Evolutionary conservation across 1,140 invertebrate genomes (phyloP).

Genomic region (Semibalanus balanoides): DNA sequence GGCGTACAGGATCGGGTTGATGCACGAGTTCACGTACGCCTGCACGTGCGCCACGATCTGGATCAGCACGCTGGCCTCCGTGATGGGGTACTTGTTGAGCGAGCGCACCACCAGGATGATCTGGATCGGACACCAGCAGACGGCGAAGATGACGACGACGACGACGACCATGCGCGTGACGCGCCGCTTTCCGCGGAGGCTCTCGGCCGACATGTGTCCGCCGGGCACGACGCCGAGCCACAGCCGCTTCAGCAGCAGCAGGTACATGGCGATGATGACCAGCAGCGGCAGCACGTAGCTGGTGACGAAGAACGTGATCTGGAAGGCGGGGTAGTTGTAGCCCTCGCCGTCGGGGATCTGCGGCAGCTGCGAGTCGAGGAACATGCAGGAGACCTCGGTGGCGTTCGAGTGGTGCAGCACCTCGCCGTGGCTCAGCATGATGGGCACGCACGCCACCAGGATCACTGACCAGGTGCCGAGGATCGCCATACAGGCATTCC

Average conservation of each 20-base stretch:
- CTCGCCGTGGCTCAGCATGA: conserved; percentile 62
- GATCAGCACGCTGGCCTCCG: conserved; percentile 45
- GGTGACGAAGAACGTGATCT: conserved; percentile 55
- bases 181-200: conserved; percentile 65
- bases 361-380: conserved; percentile 32
- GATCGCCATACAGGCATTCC: conserved; percentile 65
- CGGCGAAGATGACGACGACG: conserved; percentile 83
- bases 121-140: conserved; percentile 92
- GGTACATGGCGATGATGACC: conserved; percentile 78
- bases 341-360: conserved; percentile 29
- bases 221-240: conserved; percentile 57
- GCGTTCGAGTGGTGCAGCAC: conserved; percentile 43
- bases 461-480: conserved; percentile 63
- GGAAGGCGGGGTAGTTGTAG: conserved; percentile 50
- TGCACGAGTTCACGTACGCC: conserved; percentile 86
- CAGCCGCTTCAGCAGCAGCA: conserved; percentile 72
- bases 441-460: conserved; percentile 54
- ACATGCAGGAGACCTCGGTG: conserved; percentile 44
- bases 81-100: conserved; percentile 48
- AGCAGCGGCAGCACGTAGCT: conserved; percentile 69
- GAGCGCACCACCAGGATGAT: conserved; percentile 66
- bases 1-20: conserved; percentile 92
- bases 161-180: conserved; percentile 87
- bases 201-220: conserved; percentile 49
- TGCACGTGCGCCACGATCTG: conserved; percentile 79